Percentiles rank a stretch among this genome's conserved stretches.
Evolutionary conservation across 2,113 vertebrate genomes (phyloP).

Genomic region (Apteryx owenii): DNA sequence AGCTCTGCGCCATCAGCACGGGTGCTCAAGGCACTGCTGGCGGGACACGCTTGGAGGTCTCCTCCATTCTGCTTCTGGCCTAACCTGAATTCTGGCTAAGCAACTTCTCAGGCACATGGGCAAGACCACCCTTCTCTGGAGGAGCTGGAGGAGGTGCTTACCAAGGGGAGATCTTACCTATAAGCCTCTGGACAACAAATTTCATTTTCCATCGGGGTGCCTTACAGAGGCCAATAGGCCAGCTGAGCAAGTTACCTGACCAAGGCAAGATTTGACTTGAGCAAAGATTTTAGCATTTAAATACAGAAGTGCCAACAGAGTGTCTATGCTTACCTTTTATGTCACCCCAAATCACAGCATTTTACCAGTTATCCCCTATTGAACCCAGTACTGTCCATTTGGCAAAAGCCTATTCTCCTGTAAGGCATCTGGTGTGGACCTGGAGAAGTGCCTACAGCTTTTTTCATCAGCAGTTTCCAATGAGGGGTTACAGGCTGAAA

Average conservation of each 20-base stretch:
- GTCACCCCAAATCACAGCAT: background rate
- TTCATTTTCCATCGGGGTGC: background rate
- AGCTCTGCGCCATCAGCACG: background rate
- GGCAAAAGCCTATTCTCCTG: background rate
- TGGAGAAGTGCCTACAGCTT: background rate
- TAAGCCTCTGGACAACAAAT: background rate
- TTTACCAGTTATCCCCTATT: background rate
- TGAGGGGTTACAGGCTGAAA: background rate
- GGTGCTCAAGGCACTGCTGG: rapidly evolving
- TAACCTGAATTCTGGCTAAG: background rate
- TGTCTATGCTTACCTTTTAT: background rate
- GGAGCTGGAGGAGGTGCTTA: background rate
- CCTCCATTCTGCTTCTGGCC: background rate
- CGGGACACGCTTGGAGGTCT: background rate
- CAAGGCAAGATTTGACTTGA: background rate
- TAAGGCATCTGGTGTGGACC: rapidly evolving
- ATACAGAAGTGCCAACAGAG: background rate
- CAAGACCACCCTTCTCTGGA: background rate
- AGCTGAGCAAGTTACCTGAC: background rate
- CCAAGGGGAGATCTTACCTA: rapidly evolving
- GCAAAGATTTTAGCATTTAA: background rate
- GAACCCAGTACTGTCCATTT: rapidly evolving
- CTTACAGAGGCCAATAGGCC: rapidly evolving
- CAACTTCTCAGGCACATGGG: background rate
- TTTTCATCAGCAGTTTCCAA: background rate